Conservation (phyloP, 2,113 vertebrate genomes). For the Calidris pygmaea region DNA sequence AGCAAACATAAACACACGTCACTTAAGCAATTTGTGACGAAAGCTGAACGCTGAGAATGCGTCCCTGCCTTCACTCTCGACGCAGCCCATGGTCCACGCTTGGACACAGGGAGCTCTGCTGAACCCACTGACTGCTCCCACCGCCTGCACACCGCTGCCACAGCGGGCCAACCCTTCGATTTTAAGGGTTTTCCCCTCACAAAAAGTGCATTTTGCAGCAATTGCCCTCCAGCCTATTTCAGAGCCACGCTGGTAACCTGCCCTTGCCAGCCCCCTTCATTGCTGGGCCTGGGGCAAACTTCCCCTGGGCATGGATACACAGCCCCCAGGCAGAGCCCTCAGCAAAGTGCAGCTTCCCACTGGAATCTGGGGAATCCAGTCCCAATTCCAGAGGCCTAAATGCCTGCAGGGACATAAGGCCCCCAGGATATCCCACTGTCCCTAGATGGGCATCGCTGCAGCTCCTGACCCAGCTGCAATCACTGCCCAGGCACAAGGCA, state of each 20-base stretch:
- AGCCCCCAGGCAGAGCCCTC: neutral
- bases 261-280: neutral
- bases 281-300: neutral
- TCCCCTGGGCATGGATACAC: neutral
- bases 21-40: fast-evolving
- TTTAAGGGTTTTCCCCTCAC: neutral
- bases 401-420: neutral
- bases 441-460: neutral
- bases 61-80: neutral
- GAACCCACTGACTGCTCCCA: neutral
- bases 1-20: too few relatives aligned
- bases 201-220: neutral
- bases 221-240: neutral
- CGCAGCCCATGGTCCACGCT: neutral
- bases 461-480: neutral
- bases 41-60: neutral
- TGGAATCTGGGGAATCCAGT: neutral
- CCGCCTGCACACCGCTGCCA: fast-evolving
- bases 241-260: neutral
- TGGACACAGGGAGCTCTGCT: neutral
- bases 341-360: neutral
- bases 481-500: neutral
- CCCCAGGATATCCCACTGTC: neutral
- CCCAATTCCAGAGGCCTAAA: neutral
- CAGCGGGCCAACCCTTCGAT: fast-evolving